Evolutionary conservation across 2,888 invertebrate species (phyloP), one percentile per base, ranked within the genome.

Genomic region (Orthosia cruda): DNA sequence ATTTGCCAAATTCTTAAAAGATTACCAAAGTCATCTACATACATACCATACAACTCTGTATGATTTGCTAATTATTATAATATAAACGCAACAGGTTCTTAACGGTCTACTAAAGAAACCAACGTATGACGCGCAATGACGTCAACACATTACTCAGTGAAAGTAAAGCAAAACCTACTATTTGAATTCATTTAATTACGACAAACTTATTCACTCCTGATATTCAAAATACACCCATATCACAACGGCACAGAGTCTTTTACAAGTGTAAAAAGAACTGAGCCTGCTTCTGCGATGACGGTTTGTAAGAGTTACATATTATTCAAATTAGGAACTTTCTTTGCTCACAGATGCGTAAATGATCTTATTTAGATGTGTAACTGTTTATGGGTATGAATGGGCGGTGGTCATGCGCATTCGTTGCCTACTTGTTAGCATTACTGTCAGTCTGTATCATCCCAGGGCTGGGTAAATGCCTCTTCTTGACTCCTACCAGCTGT

Each of bases 251-350:
- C 82, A 85, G 70, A 73, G 77, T 52, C 11, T 54, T 47, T 12
- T n/a, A 15, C 13, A 58, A 50, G 18, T 70, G 70, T 16, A 57
- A 12, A 18, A 9, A 54, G 23, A 68, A 49, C 55, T 52, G 57
- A 26, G 66, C 67, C 72, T 77, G 83, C 80, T 73, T 70, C 61
- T 66, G 58, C 63, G 61, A 72, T 83, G 76, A 72, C 40, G 68
- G 71, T 50, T 63, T 57, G 57, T 16, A 72, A 76, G 71, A 80
- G 79, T 81, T 73, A 84, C 65, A 81, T 80, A 74, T 85, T 86
- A 87, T 86, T 85, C 54, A 82, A 87, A 87, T 87, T 45, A 76
- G 54, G 67, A 73, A 87, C 87, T 87, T 87, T 81, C 81, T 68
- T 81, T 54, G 67, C 40, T 80, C 71, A 75, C 49, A 65, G 70